Evolutionary conservation across 2,113 vertebrate genomes (phyloP).

Genomic region (Otus sunia): DNA sequence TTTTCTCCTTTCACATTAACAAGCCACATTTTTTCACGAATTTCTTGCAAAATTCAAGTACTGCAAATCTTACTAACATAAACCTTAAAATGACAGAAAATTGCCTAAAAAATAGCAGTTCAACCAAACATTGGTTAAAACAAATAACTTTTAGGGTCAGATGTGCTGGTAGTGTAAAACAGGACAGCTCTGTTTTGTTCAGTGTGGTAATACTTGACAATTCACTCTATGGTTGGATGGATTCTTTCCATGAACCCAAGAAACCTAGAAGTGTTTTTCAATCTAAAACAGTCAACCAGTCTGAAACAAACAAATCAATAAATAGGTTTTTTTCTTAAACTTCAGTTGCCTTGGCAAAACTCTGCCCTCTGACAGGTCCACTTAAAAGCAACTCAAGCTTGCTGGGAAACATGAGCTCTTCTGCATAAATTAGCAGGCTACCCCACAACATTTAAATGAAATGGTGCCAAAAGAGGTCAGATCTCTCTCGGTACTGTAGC

Average conservation of each 20-base stretch:
- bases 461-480: background rate
- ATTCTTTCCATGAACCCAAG: background rate
- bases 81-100: background rate
- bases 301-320: background rate
- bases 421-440: background rate
- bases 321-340: background rate
- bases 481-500: background rate
- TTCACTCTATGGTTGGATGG: background rate
- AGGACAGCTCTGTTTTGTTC: background rate
- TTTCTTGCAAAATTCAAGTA: background rate
- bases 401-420: background rate
- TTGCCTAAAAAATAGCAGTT: background rate
- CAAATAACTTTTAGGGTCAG: background rate
- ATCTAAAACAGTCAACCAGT: background rate
- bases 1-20: background rate
- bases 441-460: background rate
- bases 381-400: background rate
- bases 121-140: background rate
- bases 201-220: background rate
- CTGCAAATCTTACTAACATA: background rate
- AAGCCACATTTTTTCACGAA: background rate
- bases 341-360: background rate
- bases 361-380: background rate
- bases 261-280: background rate
- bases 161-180: background rate